phyloP scores from a whole-genome alignment of 2,888 invertebrate species.

The Nysson spinosus region DNA sequence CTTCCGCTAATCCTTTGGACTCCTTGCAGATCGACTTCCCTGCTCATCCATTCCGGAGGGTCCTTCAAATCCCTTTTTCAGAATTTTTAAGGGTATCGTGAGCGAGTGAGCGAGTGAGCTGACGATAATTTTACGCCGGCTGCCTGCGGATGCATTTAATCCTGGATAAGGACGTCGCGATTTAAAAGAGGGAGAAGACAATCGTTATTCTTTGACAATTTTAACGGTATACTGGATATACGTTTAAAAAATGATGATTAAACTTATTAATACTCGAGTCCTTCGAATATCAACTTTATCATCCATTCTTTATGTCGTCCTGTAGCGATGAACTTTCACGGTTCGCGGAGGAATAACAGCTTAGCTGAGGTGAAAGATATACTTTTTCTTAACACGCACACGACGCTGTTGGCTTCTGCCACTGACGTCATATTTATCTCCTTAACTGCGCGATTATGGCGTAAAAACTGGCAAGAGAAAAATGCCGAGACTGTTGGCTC shows the following conservation, averaged over 20 bases:
- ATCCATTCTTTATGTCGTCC: slow-evolving; percentile 9
- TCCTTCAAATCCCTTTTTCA: slow-evolving; percentile 38
- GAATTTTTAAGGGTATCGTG: slow-evolving; percentile 45
- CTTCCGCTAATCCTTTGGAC: slow-evolving; percentile 64
- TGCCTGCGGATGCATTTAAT: slow-evolving; percentile 66
- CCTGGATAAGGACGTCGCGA: slow-evolving; percentile 48
- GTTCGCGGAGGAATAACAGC: slow-evolving; percentile 39
- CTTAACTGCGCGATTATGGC: slow-evolving; percentile 68
- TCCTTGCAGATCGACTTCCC: slow-evolving; percentile 33
- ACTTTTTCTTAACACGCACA: slow-evolving; percentile 60
- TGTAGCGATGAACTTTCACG: slow-evolving; percentile 18
- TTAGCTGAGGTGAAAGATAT: slow-evolving; percentile 51
- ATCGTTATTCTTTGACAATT: too few species aligned
- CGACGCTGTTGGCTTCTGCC: slow-evolving; percentile 63
- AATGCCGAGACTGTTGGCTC: slow-evolving; percentile 40
- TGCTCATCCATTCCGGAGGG: slow-evolving; percentile 33
- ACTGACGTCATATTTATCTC: slow-evolving; percentile 73
- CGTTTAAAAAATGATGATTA: too few species aligned
- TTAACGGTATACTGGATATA: too few species aligned
- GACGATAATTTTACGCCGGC: slow-evolving; percentile 69
- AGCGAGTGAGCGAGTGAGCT: slow-evolving; percentile 52
- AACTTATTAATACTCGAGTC: too few species aligned
- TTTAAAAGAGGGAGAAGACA: slow-evolving; percentile 31
- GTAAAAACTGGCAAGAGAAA: slow-evolving; percentile 62
- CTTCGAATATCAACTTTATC: too few species aligned